Percentiles rank a stretch among this genome's conserved stretches.
These are phyloP conservation scores for Anthonomus grandis DNA, from an alignment of 1,140 invertebrate genomes.

Conservation along the genomic window DNA sequence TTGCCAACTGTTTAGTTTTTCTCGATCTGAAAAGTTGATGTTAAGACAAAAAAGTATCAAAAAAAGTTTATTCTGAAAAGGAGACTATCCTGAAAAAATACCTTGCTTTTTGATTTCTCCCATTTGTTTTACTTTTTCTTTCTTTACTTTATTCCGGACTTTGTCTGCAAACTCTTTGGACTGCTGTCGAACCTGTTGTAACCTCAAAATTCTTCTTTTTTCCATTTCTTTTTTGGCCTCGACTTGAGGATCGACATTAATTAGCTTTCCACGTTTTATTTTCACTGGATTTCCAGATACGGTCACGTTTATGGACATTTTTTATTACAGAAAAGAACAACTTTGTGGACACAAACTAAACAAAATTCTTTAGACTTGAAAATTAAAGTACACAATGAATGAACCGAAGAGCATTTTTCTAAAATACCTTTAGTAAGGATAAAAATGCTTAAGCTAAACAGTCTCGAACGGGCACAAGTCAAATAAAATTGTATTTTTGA, in stretches of 20 bases:
- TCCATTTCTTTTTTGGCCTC: constrained; percentile 53
- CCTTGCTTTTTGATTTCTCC: constrained; percentile 47
- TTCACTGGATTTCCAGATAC: constrained; percentile 52
- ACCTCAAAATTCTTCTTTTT: constrained; percentile 53
- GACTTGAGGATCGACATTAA: constrained; percentile 50
- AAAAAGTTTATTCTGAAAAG: too few species aligned
- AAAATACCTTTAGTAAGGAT: too few species aligned
- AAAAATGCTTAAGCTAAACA: too few species aligned
- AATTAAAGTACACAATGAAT: too few species aligned
- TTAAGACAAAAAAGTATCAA: too few species aligned
- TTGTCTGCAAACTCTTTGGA: constrained; percentile 53
- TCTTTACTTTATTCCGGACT: constrained; percentile 51
- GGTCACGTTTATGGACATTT: constrained; percentile 55
- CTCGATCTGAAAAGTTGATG: constrained; percentile 39
- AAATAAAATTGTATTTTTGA: too few species aligned
- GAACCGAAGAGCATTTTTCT: too few species aligned
- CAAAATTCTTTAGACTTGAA: too few species aligned
- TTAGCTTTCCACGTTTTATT: constrained; percentile 49
- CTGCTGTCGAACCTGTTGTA: constrained; percentile 56
- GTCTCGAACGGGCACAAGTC: too few species aligned
- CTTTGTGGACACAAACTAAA: too few species aligned
- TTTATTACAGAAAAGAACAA: too few species aligned
- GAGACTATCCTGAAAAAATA: background rate
- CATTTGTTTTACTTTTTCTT: constrained; percentile 48
- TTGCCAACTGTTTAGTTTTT: constrained; percentile 49